phyloP scores from a whole-genome alignment of 53 echinoderm and acorn worm species.

The Antedon mediterranea region DNA sequence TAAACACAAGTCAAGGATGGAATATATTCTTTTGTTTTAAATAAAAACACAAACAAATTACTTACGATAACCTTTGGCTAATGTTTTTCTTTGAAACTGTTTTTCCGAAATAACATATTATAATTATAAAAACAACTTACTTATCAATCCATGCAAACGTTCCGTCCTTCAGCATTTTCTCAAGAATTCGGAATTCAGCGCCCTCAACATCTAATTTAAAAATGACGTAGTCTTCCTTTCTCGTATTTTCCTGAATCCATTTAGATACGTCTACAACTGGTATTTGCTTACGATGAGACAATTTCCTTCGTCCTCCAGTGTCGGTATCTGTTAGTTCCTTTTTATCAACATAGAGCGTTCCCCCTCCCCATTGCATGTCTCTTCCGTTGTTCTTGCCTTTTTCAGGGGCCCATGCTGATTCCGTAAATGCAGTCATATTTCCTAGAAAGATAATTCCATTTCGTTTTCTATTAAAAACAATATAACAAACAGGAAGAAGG shows the following conservation, averaged over 20 bases:
- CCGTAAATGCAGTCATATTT: slow-evolving; percentile 36
- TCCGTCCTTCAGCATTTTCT: slow-evolving; percentile 3
- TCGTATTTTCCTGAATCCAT: neutral
- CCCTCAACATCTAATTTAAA: slow-evolving; percentile 2
- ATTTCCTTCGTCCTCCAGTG: slow-evolving; percentile 10
- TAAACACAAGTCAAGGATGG: no score
- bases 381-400: slow-evolving; percentile 26
- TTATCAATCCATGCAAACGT: slow-evolving; percentile 4
- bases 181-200: neutral
- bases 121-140: no score
- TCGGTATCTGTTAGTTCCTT: neutral
- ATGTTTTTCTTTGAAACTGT: no score
- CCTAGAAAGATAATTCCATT: no score
- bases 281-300: slow-evolving; percentile 23
- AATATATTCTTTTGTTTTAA: no score
- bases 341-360: slow-evolving; percentile 25
- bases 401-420: slow-evolving; percentile 32
- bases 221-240: neutral
- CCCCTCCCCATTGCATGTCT: slow-evolving; percentile 54
- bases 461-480: no score
- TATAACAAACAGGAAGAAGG: no score
- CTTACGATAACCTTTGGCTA: no score
- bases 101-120: no score
- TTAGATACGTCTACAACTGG: neutral
- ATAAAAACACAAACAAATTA: no score